A percentile compares a stretch with the other conserved stretches of the same genome.
Conservation (phyloP, 2,113 vertebrate species). For the Alexandromys fortis region DNA sequence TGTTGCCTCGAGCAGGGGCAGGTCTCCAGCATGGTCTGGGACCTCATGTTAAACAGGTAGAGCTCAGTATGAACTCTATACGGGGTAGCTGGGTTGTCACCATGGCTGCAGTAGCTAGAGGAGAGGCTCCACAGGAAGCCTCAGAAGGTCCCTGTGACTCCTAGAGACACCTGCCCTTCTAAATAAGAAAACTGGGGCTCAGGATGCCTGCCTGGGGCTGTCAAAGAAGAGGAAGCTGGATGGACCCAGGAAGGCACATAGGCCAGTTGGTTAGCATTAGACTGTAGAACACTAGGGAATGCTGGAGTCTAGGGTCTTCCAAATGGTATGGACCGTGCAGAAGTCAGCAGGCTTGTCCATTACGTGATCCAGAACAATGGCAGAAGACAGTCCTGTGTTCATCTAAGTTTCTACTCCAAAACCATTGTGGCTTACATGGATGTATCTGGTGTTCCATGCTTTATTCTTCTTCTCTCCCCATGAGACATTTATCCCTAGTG, state of each 20-base stretch:
- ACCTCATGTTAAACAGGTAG: not conserved
- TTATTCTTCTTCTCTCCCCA: not conserved
- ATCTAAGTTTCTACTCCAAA: no score
- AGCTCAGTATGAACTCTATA: not conserved
- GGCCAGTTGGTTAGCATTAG: not conserved
- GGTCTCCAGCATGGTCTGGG: not conserved
- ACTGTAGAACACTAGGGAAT: not conserved
- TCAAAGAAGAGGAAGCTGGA: not conserved
- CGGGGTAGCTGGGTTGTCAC: no score
- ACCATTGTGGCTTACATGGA: rapidly evolving
- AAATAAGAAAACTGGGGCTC: not conserved
- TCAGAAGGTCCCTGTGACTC: not conserved
- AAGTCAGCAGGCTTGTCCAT: not conserved
- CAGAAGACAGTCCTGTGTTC: not conserved
- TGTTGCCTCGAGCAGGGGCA: no score
- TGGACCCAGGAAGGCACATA: not conserved
- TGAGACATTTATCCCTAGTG: rapidly evolving
- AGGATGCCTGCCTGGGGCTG: not conserved
- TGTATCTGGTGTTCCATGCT: not conserved
- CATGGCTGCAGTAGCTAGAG: not conserved
- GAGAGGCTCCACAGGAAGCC: no score
- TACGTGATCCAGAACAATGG: not conserved
- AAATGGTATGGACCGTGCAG: rapidly evolving
- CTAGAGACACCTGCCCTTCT: no score
- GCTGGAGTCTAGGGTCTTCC: not conserved